Base-by-base conservation (phyloP, 2,113 vertebrate species). In the Cyanistes caeruleus region DNA sequence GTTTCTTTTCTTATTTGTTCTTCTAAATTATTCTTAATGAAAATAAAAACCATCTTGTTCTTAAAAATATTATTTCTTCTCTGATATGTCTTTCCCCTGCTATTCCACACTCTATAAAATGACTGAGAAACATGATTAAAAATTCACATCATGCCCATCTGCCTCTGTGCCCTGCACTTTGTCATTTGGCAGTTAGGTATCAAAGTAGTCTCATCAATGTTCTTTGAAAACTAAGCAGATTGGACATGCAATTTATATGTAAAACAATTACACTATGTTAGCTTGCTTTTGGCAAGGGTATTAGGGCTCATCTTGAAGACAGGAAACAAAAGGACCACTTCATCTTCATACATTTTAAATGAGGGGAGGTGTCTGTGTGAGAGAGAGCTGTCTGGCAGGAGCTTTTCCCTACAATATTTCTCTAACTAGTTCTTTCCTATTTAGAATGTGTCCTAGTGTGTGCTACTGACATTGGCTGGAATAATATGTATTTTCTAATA, bases 321-420 rank as follows among this genome's bases (percentile, higher is more conserved):
- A 95, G 95, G 94, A 98, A 97, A 98, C 95, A 97, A 98, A 98
- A 98, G 90, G 91, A 91, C 74, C 78, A 73, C 92, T 98, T 97
- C 93, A 95, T 98, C 96, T 97, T 97, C 92, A 97, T 98, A 97
- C 97, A 98, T 98, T 98, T 98, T 97, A 98, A 94, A 98, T 96
- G 90, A 98, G 72, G 41, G 43, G 68, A 94, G 68, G 13, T 89
- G 53, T 83, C 65, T 67, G 52, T 72, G 51, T 60, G 70, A 44
- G 63, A 55, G 78, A 65, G 37, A 49, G n/a, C 87, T 93, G 92
- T 95, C 91, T 97, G 93, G 64, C 85, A 95, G 93, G 72, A 95
- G 93, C 41, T 92, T 97, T 95, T 95, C 69, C 69, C 51, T 78
- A 37, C 86, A 77, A 80, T 96, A 84, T 95, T 96, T 94, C 41